phyloP scores from a whole-genome alignment of 1,140 invertebrate species.

The Lasioglossum albipes region DNA sequence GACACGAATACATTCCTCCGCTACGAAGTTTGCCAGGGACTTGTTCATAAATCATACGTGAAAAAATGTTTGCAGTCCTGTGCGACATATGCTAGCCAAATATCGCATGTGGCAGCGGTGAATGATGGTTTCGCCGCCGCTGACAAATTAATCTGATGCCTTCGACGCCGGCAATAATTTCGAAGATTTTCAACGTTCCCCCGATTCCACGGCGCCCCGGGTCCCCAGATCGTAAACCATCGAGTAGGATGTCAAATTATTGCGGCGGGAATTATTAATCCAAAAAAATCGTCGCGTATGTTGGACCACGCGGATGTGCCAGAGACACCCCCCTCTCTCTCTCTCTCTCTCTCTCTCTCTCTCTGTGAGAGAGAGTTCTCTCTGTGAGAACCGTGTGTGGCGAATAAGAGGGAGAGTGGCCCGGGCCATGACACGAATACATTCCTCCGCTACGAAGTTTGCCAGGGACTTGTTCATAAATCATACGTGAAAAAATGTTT shows the following conservation, averaged over 20 bases:
- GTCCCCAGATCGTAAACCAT: background rate
- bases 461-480: conserved; percentile 56
- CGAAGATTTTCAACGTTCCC: conserved; percentile 22
- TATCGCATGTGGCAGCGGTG: conserved; percentile 34
- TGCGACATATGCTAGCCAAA: conserved; percentile 53
- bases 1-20: conserved; percentile 55
- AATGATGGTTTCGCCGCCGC: conserved; percentile 48
- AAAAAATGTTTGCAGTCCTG: conserved; percentile 51
- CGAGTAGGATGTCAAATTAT: conserved; percentile 19
- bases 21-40: conserved; percentile 53
- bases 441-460: conserved; percentile 46
- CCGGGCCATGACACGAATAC: conserved; percentile 56
- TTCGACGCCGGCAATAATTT: conserved; percentile 36
- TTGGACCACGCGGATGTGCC: background rate
- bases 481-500: conserved; percentile 57
- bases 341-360: background rate
- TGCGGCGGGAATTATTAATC: conserved; percentile 33
- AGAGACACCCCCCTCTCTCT: background rate
- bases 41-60: conserved; percentile 57
- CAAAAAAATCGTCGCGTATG: conserved; percentile 15
- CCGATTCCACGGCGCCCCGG: conserved; percentile 7
- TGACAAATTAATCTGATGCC: conserved; percentile 51
- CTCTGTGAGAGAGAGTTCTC: background rate
- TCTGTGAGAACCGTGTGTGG: no score
- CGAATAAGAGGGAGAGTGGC: no score